Evolutionary conservation across 2,797 vertebrate genomes (phyloP), one percentile per base, ranked within the genome.

Genomic region (Telmatherina bonti): DNA sequence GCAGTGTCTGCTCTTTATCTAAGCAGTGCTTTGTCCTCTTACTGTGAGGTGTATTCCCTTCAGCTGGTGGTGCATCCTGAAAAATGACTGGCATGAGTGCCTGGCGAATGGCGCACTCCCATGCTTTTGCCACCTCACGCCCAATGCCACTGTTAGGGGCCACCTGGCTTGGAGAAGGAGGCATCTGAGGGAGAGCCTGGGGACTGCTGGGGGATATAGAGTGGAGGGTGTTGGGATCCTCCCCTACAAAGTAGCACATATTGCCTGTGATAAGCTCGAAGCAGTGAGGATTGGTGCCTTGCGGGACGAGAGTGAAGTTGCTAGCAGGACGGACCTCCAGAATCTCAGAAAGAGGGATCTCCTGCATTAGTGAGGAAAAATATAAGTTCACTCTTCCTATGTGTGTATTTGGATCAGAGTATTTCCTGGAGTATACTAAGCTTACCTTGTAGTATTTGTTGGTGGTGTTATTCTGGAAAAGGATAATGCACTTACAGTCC

Each of bases 401-500:
- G 16, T 18, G 59, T 11, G 0, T 59, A 24, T 27, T 30, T 9
- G 11, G 35, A 70, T 55, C 2, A 26, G 16, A 31, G 4, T 20
- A 36, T 36, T 15, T 30, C 1, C 33, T 30, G 8, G 4, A 22
- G 4, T 26, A 24, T 65, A 22, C 3, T 54, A 0, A 41, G 31
- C 62, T 71, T 84, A 91, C 92, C 96, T 97, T 97, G 89, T 98
- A 97, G 90, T 96, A 98, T 90, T 97, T 96, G 90, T 95, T 97
- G 85, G 95, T 94, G 51, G 94, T 96, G 88, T 97, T 95, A 79
- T 97, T 97, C 89, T 98, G 97, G 92, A 97, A 97, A 29, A 98
- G 95, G 43, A 95, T 97, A 88, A 97, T 93, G 85, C 96, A 98
- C 86, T 98, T 98, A 83, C 96, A 96, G 90, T 98, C 97, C 83